These are phyloP conservation scores for Hemichromis elongatus DNA, from an alignment of 2,113 vertebrate genomes.

Conservation along the genomic window DNA sequence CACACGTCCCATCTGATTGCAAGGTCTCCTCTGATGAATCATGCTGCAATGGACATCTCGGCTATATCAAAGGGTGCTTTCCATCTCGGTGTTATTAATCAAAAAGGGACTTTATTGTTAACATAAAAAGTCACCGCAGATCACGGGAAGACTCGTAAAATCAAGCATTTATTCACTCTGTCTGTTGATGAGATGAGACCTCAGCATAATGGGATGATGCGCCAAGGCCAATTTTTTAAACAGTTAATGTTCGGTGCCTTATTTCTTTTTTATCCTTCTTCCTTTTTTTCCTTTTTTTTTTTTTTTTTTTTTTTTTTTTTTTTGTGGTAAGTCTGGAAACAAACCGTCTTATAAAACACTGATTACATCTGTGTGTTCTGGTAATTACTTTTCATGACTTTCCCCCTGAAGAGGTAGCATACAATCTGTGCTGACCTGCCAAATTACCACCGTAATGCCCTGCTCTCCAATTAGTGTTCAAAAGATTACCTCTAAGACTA, in stretches of 20 bases:
- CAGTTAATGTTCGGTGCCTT: neutral
- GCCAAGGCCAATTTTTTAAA: neutral
- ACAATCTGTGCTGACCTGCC: slow-evolving; percentile 32
- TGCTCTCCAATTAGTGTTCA: slow-evolving; percentile 17
- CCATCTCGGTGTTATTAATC: slow-evolving; percentile 56
- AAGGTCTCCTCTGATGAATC: slow-evolving; percentile 59
- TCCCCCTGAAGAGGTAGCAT: slow-evolving; percentile 10
- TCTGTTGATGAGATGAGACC: slow-evolving; percentile 34
- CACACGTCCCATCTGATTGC: slow-evolving; percentile 59
- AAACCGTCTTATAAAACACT: slow-evolving; percentile 15
- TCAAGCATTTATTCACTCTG: slow-evolving; percentile 21
- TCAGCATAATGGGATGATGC: slow-evolving; percentile 4
- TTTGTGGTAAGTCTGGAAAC: neutral
- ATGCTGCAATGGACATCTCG: slow-evolving; percentile 25
- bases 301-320: neutral
- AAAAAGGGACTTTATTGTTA: slow-evolving; percentile 33
- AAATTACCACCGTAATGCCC: slow-evolving; percentile 25
- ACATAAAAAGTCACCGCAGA: slow-evolving; percentile 39
- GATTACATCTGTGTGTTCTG: slow-evolving; percentile 29
- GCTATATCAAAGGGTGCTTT: slow-evolving; percentile 50
- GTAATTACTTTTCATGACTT: slow-evolving; percentile 49
- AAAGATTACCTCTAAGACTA: slow-evolving; percentile 12
- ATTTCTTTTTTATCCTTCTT: neutral
- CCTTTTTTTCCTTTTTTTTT: neutral
- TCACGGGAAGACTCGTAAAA: slow-evolving; percentile 22